Evolutionary conservation across 2,113 vertebrate genomes (phyloP), one percentile per base, ranked within the genome.

Genomic region (Cricetomys ansorgei): DNA sequence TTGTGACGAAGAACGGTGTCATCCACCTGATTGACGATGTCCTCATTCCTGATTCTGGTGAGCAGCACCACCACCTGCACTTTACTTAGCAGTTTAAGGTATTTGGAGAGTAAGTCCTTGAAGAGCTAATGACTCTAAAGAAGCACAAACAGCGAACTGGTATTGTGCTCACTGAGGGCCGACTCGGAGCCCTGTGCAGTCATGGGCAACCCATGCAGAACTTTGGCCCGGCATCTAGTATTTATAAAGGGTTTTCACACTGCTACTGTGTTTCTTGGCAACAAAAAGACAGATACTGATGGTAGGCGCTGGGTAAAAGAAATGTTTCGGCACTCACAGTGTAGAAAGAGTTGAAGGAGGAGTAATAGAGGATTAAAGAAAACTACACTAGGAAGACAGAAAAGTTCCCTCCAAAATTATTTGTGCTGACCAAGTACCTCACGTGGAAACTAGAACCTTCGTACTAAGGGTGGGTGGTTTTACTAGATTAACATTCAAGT

Each of bases 11-110:
- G 96, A 99, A 99, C 13, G 99, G 99, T 0, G 99, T 99, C 91
- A 99, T 99, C 97, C 99, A 99, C 95, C 97, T 99, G 79, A 99
- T 99, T 85, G 99, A 99, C 93, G 57, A 99, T 97, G 99, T 99
- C 75, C 98, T 99, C 65, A 99, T 99, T 98, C 99, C 99, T 86
- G 99, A 99, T 97, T 99, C 99, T 96, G 99, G 99, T 99, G 91
- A 99, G 99, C 97, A 55, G 40, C 57, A 13, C 34, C 65, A 2
- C 7, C 4, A 31, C 57, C 80, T 31, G 25, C 57, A 10, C 43
- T 25, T 25, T 45, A 8, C 50, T 88, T 23, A 25, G 53, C 72
- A 55, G 4, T 12, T 12, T 50, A 40, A 25, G 34, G n/a, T 59
- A 12, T 70, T 40, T 90, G 12, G 48, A n/a, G 55, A 65, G 2